Conservation (phyloP, 2,113 vertebrate genomes). For the Nothoprocta perdicaria region DNA sequence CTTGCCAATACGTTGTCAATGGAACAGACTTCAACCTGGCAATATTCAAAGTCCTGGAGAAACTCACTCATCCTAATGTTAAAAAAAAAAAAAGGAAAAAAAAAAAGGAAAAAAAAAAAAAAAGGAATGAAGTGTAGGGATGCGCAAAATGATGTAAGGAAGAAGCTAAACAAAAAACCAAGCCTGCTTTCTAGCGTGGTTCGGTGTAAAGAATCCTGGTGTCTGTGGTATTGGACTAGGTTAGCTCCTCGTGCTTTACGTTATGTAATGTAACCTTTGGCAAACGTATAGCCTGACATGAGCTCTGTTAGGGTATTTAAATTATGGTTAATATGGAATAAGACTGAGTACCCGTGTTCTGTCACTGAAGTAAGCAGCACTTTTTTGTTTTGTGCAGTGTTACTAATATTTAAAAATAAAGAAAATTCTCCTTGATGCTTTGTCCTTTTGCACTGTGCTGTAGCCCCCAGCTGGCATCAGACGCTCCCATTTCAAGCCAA, state of each 20-base stretch:
- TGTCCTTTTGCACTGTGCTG: constrained; percentile 35
- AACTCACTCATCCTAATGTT: not conserved
- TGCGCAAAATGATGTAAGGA: not conserved
- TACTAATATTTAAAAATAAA: constrained; percentile 64
- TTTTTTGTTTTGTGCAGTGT: constrained; percentile 62
- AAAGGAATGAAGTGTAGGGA: not conserved
- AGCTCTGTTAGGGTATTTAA: constrained; percentile 50
- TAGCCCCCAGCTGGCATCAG: not conserved
- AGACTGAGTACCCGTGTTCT: not conserved
- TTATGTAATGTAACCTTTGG: constrained; percentile 36
- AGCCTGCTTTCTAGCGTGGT: not conserved
- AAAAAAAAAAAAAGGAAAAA: not conserved
- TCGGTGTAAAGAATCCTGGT: constrained; percentile 24
- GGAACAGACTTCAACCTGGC: constrained; percentile 34
- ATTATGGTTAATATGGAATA: constrained; percentile 25
- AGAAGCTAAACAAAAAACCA: constrained; percentile 6
- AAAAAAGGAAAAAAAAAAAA: no score
- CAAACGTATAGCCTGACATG: constrained; percentile 34
- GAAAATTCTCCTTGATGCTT: constrained; percentile 33
- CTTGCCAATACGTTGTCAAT: not conserved
- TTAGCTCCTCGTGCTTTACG: constrained; percentile 14
- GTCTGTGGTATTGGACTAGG: constrained; percentile 7
- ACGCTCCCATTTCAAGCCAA: not conserved
- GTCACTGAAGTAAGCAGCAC: constrained; percentile 49
- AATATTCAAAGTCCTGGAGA: constrained; percentile 23